phyloP scores from a whole-genome alignment of 2,113 vertebrate species.

The Pseudorectes ferrugineus region DNA sequence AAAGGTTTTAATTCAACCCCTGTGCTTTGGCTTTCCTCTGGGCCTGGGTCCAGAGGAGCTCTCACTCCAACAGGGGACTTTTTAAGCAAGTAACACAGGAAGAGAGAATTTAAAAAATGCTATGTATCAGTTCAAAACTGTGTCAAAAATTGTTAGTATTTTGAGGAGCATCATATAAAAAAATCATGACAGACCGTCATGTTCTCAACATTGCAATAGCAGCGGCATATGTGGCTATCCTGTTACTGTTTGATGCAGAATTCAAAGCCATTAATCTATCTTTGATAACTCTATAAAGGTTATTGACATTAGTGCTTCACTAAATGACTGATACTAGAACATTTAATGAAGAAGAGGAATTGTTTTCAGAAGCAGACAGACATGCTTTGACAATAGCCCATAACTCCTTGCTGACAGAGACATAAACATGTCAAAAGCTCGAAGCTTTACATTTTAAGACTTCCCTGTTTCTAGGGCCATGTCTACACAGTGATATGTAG shows the following conservation, averaged over 20 bases:
- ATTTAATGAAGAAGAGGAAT: not conserved
- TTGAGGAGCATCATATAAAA: not conserved
- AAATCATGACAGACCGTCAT: not conserved
- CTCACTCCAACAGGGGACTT: too few species aligned
- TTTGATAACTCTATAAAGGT: not conserved
- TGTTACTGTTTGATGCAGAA: not conserved
- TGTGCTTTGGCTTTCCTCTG: too few species aligned
- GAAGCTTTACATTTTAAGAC: not conserved
- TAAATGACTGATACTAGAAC: not conserved
- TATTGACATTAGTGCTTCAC: not conserved
- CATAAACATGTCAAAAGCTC: slow-evolving; percentile 5
- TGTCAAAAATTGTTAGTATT: not conserved
- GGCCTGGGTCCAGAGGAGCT: too few species aligned
- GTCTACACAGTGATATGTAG: not conserved
- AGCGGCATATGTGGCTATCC: not conserved
- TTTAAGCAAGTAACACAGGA: not conserved
- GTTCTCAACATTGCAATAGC: not conserved
- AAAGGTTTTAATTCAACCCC: too few species aligned
- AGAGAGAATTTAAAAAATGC: not conserved
- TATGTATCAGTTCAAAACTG: not conserved
- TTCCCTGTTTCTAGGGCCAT: not conserved
- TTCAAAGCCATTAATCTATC: not conserved
- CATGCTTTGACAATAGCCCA: not conserved
- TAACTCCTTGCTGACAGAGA: not conserved
- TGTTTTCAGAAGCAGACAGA: not conserved